These are phyloP conservation scores for Taeniopygia guttata DNA, from an alignment of 2,797 vertebrate genomes.

Conservation along the genomic window DNA sequence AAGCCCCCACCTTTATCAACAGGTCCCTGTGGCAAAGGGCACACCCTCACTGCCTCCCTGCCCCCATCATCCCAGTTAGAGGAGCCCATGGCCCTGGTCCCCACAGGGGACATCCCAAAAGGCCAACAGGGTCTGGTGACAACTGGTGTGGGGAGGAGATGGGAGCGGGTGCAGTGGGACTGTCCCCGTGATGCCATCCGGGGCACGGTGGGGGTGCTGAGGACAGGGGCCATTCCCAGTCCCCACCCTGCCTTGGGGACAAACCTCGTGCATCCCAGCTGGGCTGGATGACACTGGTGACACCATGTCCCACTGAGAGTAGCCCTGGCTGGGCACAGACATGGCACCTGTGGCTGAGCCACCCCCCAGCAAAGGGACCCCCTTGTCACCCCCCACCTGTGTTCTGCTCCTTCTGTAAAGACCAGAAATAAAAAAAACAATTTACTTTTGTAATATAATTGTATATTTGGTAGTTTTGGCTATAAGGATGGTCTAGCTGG, in stretches of 20 bases:
- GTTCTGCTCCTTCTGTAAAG: conserved; percentile 23
- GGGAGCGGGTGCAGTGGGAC: neutral
- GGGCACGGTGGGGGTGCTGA: fast-evolving
- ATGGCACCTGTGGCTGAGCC: neutral
- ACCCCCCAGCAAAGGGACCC: neutral
- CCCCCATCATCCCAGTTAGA: neutral
- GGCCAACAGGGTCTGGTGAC: conserved; percentile 15
- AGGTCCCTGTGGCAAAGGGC: neutral
- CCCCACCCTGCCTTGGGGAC: neutral
- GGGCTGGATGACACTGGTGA: conserved; percentile 21
- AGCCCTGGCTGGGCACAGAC: neutral
- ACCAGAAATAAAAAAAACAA: neutral
- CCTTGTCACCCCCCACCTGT: fast-evolving
- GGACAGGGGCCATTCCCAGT: neutral
- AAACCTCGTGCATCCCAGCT: neutral
- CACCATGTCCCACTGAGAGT: fast-evolving
- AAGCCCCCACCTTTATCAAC: neutral
- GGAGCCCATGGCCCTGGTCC: neutral
- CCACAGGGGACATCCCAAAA: neutral
- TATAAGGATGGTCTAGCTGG: neutral
- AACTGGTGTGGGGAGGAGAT: neutral
- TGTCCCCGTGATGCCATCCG: neutral
- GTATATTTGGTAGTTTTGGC: neutral
- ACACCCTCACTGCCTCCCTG: neutral
- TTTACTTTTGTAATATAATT: conserved; percentile 56